Evolutionary conservation across 2,888 invertebrate species (phyloP).

Genomic region (Macrostomum cliftonense): DNA sequence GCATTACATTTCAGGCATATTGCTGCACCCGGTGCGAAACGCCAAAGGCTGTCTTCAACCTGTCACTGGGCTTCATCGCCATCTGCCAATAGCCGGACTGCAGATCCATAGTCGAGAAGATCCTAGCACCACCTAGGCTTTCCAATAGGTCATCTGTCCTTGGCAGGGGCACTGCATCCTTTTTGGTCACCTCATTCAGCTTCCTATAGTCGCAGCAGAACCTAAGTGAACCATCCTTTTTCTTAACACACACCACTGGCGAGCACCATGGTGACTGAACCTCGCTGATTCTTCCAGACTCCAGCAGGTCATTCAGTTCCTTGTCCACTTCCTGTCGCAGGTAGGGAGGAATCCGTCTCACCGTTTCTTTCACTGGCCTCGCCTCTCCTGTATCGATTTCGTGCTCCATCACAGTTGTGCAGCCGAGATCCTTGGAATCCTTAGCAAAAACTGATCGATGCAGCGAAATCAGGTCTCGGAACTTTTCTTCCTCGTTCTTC

Average conservation of each 20-base stretch:
- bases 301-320: too few species aligned
- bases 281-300: too few species aligned
- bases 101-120: constrained; percentile 14
- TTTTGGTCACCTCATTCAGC: constrained; percentile 13
- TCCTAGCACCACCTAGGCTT: constrained; percentile 12
- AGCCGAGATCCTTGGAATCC: too few species aligned
- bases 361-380: too few species aligned
- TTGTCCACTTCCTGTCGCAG: too few species aligned
- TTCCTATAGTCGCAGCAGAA: constrained; percentile 14
- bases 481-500: too few species aligned
- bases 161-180: constrained; percentile 14
- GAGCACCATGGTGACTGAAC: constrained; percentile 11
- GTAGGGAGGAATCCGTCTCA: too few species aligned
- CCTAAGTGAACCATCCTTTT: constrained; percentile 12
- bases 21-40: constrained; percentile 8
- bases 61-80: constrained; percentile 12
- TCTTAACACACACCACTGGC: constrained; percentile 12
- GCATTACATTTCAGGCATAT: constrained; percentile 9
- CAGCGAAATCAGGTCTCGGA: too few species aligned
- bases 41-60: constrained; percentile 14
- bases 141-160: constrained; percentile 14
- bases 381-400: too few species aligned
- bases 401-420: too few species aligned
- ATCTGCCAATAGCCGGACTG: constrained; percentile 14
- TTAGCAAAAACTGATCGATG: too few species aligned